A percentile compares a stretch with the other conserved stretches of the same genome.
phyloP scores from a whole-genome alignment of 2,113 vertebrate species.

The Osmerus eperlanus region DNA sequence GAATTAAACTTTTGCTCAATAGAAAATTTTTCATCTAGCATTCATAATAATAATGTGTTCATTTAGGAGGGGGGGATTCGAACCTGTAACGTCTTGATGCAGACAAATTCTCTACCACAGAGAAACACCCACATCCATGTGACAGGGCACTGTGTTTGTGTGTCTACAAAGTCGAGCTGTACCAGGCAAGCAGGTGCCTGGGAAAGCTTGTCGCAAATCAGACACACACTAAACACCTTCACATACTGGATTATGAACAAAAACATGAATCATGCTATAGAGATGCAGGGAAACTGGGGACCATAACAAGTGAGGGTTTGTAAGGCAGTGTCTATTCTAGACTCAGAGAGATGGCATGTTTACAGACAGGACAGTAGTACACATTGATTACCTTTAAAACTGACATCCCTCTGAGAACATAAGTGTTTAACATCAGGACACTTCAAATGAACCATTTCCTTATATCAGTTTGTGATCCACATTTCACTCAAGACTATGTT shows the following conservation, averaged over 20 bases:
- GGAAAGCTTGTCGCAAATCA: conserved; percentile 3
- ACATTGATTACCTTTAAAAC: too few species aligned
- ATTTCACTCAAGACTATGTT: conserved; percentile 20
- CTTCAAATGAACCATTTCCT: neutral
- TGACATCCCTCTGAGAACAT: too few species aligned
- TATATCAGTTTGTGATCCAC: conserved; percentile 23
- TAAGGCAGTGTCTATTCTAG: conserved; percentile 10
- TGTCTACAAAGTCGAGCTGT: conserved; percentile 21
- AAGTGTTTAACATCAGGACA: neutral
- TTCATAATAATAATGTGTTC: too few species aligned
- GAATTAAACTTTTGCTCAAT: too few species aligned
- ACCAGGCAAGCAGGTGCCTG: conserved; percentile 30
- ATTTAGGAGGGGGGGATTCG: too few species aligned
- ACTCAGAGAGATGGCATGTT: neutral
- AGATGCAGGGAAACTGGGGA: conserved; percentile 12
- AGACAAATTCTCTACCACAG: neutral
- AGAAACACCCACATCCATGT: neutral
- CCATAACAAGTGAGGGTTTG: conserved; percentile 21
- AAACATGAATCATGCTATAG: conserved; percentile 10
- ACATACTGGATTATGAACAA: neutral
- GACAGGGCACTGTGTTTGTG: neutral
- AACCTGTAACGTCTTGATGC: too few species aligned
- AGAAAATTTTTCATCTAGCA: too few species aligned
- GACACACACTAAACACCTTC: neutral
- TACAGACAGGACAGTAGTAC: neutral